phyloP scores from a whole-genome alignment of 2,797 vertebrate species.

The Cuniculus paca region DNA sequence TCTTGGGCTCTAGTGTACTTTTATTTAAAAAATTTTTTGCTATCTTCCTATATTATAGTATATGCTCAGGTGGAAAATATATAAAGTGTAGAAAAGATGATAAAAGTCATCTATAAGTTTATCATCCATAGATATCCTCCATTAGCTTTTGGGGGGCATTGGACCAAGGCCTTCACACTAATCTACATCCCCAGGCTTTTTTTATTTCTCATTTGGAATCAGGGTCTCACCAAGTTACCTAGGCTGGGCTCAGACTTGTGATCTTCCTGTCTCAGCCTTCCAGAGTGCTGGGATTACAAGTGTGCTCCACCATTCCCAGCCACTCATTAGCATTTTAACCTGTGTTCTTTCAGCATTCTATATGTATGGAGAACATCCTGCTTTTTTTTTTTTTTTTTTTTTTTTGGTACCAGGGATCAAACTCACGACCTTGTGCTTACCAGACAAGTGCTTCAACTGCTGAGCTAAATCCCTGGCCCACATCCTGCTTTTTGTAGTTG shows the following conservation, averaged over 20 bases:
- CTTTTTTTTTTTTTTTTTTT: too few species aligned
- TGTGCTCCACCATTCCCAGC: not conserved
- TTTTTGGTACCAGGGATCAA: too few species aligned
- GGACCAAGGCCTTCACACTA: not conserved
- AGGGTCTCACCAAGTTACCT: not conserved
- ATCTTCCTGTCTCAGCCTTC: not conserved
- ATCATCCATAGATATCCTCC: not conserved
- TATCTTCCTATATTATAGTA: not conserved
- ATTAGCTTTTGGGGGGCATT: not conserved
- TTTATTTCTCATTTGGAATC: not conserved
- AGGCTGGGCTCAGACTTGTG: not conserved
- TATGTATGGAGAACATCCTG: not conserved
- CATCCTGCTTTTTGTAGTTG: not conserved
- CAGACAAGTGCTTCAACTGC: too few species aligned
- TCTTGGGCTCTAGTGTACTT: not conserved
- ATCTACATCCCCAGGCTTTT: not conserved
- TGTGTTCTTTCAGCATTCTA: not conserved
- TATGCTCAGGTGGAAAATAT: slow-evolving; percentile 2
- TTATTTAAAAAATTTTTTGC: slow-evolving; percentile 44
- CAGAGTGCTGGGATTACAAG: not conserved
- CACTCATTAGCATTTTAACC: not conserved
- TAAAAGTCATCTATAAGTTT: not conserved
- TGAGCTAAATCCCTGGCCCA: too few species aligned
- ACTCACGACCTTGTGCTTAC: too few species aligned
- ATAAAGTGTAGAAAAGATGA: slow-evolving; percentile 9